Conservation (phyloP, 2,888 invertebrate species). For the Acheta domesticus region DNA sequence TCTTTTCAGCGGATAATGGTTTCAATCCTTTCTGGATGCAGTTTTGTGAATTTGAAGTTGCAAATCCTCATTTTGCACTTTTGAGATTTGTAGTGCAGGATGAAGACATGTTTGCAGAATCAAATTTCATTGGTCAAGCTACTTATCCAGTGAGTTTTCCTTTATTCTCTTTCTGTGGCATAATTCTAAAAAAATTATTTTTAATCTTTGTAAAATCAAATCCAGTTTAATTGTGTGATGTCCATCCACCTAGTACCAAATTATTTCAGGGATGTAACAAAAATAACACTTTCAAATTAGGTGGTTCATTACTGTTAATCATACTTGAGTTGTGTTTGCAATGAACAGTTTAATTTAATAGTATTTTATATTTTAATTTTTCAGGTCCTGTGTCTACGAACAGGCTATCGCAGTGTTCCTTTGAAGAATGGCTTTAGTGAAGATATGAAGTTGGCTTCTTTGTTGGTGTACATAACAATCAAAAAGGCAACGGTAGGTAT, state of each 20-base stretch:
- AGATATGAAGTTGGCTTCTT: constrained; percentile 84
- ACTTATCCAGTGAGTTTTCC: constrained; percentile 71
- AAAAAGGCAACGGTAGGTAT: constrained; percentile 47
- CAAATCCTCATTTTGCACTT: constrained; percentile 78
- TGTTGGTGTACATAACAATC: constrained; percentile 77
- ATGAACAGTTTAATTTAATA: neutral
- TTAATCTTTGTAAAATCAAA: too few species aligned
- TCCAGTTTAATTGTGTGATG: too few species aligned
- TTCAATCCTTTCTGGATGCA: constrained; percentile 93
- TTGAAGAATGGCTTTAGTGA: constrained; percentile 88
- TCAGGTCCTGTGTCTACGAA: constrained; percentile 67
- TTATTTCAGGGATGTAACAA: too few species aligned
- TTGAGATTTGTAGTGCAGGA: constrained; percentile 86
- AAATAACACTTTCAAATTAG: too few species aligned
- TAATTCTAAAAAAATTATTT: neutral
- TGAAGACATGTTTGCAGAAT: constrained; percentile 96
- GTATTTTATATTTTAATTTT: constrained; percentile 35
- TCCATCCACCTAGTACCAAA: too few species aligned
- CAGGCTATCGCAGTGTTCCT: constrained; percentile 87
- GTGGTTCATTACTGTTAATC: neutral
- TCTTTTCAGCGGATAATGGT: constrained; percentile 74
- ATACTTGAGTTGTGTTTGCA: neutral
- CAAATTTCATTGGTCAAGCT: constrained; percentile 94
- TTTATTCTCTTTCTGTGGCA: constrained; percentile 32
- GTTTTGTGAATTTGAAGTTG: constrained; percentile 74